Conservation (phyloP, 2,113 vertebrate genomes). For the Serilophus lunatus region DNA sequence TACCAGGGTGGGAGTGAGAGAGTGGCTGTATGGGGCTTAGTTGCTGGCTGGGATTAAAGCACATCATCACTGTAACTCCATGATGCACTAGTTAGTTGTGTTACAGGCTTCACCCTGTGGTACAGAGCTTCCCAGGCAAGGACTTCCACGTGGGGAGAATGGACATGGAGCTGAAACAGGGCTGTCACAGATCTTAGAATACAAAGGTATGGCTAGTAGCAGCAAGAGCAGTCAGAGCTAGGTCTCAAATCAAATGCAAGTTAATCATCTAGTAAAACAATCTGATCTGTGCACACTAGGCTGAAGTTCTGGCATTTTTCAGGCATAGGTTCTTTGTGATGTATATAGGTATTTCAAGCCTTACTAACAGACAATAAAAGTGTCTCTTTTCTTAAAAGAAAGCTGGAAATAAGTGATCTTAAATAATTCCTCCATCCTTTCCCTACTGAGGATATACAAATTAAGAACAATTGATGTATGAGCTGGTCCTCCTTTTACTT, state of each 20-base stretch:
- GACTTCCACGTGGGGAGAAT: not conserved
- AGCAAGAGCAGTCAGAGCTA: not conserved
- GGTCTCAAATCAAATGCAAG: not conserved
- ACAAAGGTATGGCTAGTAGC: not conserved
- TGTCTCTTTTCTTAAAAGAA: not conserved
- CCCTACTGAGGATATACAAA: not conserved
- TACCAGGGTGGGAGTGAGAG: not conserved
- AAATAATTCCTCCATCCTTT: not conserved
- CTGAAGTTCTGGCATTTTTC: not conserved
- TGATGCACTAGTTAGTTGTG: rapidly evolving
- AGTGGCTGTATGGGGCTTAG: not conserved
- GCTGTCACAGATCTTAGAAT: not conserved
- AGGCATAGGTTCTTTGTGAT: not conserved
- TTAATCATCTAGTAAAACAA: not conserved
- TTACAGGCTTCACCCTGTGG: rapidly evolving
- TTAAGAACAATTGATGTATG: not conserved
- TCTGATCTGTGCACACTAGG: not conserved
- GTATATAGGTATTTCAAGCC: not conserved
- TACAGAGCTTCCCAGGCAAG: not conserved
- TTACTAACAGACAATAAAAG: not conserved
- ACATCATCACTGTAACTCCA: not conserved
- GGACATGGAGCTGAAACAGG: not conserved
- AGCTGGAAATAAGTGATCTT: not conserved
- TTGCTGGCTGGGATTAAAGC: not conserved
- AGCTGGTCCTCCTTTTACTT: not conserved